Percentiles rank a stretch among this genome's conserved stretches.
phyloP scores from a whole-genome alignment of 2,797 vertebrate genomes.

The Galaxias olidus region DNA sequence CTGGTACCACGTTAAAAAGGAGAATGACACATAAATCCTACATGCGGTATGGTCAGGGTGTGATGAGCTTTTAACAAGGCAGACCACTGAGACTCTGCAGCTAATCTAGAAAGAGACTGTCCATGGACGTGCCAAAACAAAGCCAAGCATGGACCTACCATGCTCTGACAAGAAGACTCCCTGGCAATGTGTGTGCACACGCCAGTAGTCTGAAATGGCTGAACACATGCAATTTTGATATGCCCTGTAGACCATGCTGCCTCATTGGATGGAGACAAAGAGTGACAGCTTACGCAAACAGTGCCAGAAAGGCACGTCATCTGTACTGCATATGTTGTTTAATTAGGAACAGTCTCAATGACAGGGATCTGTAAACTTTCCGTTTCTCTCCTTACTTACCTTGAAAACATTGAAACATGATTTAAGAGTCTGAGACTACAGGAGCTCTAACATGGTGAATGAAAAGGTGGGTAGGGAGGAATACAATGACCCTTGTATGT shows the following conservation, averaged over 20 bases:
- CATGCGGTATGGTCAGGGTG: conserved; percentile 43
- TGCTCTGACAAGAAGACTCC: conserved; percentile 49
- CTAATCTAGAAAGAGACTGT: conserved; percentile 47
- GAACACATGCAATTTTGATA: conserved; percentile 51
- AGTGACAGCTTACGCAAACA: no score
- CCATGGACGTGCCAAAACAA: conserved; percentile 57
- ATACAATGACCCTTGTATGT: conserved; percentile 27
- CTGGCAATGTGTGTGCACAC: conserved; percentile 27
- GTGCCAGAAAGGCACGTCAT: no score
- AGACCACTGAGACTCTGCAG: conserved; percentile 17
- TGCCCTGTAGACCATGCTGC: conserved; percentile 23
- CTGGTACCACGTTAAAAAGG: conserved; percentile 10
- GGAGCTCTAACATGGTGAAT: conserved; percentile 8
- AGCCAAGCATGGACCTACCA: conserved; percentile 55
- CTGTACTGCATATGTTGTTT: no score
- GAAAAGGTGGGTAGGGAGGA: conserved; percentile 20
- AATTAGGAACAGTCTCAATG: no score
- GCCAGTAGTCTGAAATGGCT: conserved; percentile 38
- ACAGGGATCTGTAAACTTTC: not conserved
- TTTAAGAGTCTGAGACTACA: not conserved
- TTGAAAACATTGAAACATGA: not conserved
- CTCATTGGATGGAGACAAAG: not conserved
- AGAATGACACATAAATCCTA: conserved; percentile 21
- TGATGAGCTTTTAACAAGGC: conserved; percentile 39
- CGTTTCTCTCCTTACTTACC: conserved; percentile 11